Evolutionary conservation across 2,113 vertebrate genomes (phyloP).

Genomic region (Chaetura pelagica): DNA sequence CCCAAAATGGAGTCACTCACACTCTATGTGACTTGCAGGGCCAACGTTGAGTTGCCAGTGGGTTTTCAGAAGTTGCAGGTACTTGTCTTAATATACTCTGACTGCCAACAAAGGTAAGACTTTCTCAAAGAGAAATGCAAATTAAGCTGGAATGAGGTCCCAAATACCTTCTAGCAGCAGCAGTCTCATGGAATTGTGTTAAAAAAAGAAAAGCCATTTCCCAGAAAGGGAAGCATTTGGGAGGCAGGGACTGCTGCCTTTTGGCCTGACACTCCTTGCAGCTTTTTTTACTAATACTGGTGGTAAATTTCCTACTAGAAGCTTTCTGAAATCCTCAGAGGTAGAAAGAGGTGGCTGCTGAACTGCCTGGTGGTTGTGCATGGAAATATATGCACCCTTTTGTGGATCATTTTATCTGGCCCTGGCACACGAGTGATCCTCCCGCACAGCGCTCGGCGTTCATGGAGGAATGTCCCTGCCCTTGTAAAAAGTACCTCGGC

Average conservation of each 20-base stretch:
- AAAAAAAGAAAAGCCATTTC: background rate
- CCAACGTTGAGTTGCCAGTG: background rate
- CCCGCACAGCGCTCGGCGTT: background rate
- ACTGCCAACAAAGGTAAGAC: background rate
- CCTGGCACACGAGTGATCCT: fast-evolving
- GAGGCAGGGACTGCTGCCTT: background rate
- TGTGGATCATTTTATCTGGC: background rate
- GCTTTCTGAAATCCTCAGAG: background rate
- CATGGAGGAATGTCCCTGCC: background rate
- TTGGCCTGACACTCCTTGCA: background rate
- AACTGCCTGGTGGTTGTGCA: background rate
- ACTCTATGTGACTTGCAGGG: background rate
- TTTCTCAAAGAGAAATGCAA: background rate
- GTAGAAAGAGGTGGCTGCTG: background rate
- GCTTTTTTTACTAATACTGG: background rate
- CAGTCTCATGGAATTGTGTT: background rate
- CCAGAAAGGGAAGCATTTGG: background rate
- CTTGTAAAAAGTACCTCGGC: background rate
- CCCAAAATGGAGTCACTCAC: fast-evolving
- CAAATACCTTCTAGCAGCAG: background rate
- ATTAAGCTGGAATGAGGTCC: background rate
- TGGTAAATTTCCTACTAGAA: background rate
- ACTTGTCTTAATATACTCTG: background rate
- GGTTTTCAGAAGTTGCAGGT: background rate
- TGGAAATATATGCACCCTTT: fast-evolving